Evolutionary conservation across 2,888 invertebrate species (phyloP), one percentile per base, ranked within the genome.

Genomic region (Bimastos eiseni): DNA sequence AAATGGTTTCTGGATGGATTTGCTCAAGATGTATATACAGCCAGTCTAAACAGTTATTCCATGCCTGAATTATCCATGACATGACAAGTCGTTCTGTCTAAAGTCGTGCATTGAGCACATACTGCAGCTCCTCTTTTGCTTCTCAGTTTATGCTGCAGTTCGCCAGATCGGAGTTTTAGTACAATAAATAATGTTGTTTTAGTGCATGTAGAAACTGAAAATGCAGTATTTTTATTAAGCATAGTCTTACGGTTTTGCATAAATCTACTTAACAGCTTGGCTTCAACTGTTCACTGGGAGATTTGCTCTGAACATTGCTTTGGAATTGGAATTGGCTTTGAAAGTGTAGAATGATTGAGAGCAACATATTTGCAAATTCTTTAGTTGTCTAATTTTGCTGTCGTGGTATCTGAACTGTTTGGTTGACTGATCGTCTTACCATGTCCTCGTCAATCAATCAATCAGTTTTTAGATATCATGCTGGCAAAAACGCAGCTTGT

Each of bases 51-150:
- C n/a, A n/a, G 70, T 70, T 70, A 70, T 70, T n/a, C 70, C 30
- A n/a, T 30, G 70, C 70, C 70, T 70, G 70, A 70, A 70, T 70
- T n/a, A 70, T 70, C 70, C 70, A 70, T 70, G n/a, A n/a, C 30
- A 70, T 70, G 70, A 70, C 70, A 70, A 70, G 70, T 70, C n/a
- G n/a, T n/a, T 70, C 70, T 70, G 70, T 70, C 30, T n/a, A 70
- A 70, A 70, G 70, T 70, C 70, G 30, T 70, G 30, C 70, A 11
- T 8, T 8, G 6, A 70, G 70, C n/a, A 70, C 70, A 13, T n/a
- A 70, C 70, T n/a, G 70, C 70, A n/a, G 1, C 70, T 70, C 13
- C n/a, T 70, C n/a, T 70, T 0, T 24, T 44, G 3, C 30, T 8
- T 70, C 70, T n/a, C n/a, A n/a, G 70, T 70, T 70, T 70, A 70